These are phyloP conservation scores for Eristalis arbustorum DNA, from an alignment of 2,888 invertebrate species.

Conservation along the genomic window DNA sequence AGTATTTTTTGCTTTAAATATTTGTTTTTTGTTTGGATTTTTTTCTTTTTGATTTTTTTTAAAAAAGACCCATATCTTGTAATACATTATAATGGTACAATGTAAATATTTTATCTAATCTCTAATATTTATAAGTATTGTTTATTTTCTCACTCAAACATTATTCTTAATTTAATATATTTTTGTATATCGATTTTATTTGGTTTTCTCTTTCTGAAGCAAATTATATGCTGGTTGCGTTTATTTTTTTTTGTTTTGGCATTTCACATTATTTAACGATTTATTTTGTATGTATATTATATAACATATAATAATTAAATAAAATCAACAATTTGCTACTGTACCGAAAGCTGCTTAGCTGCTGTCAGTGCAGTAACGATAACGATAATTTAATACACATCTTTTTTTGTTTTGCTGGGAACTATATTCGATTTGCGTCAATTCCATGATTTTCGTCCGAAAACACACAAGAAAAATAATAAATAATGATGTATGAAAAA, in stretches of 20 bases:
- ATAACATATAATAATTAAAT: neutral
- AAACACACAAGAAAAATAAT: neutral
- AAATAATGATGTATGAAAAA: neutral
- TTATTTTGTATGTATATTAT: neutral
- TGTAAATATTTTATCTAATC: conserved; percentile 68
- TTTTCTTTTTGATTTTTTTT: conserved; percentile 19
- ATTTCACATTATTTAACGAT: conserved; percentile 30
- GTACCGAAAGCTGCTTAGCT: conserved; percentile 4
- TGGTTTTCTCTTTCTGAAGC: conserved; percentile 35
- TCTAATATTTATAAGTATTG: conserved; percentile 77
- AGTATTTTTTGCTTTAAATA: conserved; percentile 54
- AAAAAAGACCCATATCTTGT: conserved; percentile 57
- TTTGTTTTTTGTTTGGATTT: conserved; percentile 20
- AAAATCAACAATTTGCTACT: neutral
- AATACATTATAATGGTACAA: conserved; percentile 66
- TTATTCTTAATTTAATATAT: conserved; percentile 73
- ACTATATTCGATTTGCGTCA: neutral
- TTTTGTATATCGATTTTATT: conserved; percentile 1
- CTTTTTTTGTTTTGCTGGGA: neutral
- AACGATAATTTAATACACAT: neutral
- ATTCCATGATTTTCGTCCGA: neutral
- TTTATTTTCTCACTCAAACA: conserved; percentile 80
- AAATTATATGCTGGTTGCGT: conserved; percentile 40
- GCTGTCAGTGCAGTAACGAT: conserved; percentile 14
- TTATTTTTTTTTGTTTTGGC: neutral